Percentiles rank a stretch among this genome's conserved stretches.
Evolutionary conservation across 2,797 vertebrate species (phyloP).

Genomic region (Crocodylus rhombifer): DNA sequence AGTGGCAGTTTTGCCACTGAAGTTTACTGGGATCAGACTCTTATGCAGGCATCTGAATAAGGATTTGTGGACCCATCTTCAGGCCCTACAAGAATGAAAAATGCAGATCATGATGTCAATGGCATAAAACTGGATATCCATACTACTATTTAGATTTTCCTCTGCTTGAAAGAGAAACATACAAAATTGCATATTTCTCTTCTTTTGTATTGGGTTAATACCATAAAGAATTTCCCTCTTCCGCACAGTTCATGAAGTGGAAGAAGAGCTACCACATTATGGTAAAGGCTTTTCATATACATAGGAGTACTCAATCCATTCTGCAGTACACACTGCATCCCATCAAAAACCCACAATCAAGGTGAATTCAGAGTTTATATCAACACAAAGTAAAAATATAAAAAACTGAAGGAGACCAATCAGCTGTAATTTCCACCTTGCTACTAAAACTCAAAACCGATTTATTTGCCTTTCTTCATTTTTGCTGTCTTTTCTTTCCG

Average conservation of each 20-base stretch:
- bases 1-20: background rate
- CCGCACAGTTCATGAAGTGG: background rate
- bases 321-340: background rate
- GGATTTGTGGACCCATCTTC: background rate
- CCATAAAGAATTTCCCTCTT: slow-evolving; percentile 6
- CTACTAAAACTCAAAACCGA: background rate
- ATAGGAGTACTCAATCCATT: background rate
- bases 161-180: background rate
- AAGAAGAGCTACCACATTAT: background rate
- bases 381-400: background rate
- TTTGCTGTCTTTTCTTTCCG: slow-evolving; percentile 92
- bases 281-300: background rate
- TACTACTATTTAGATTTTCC: background rate
- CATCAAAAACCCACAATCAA: background rate
- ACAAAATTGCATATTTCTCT: background rate
- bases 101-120: background rate
- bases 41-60: background rate
- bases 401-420: background rate
- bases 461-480: slow-evolving; percentile 90
- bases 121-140: background rate
- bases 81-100: background rate
- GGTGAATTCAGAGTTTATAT: background rate
- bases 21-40: no score
- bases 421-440: background rate
- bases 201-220: slow-evolving; percentile 25